Conservation (phyloP, 2,888 invertebrate genomes). For the Pristionchus maxplancki region DNA sequence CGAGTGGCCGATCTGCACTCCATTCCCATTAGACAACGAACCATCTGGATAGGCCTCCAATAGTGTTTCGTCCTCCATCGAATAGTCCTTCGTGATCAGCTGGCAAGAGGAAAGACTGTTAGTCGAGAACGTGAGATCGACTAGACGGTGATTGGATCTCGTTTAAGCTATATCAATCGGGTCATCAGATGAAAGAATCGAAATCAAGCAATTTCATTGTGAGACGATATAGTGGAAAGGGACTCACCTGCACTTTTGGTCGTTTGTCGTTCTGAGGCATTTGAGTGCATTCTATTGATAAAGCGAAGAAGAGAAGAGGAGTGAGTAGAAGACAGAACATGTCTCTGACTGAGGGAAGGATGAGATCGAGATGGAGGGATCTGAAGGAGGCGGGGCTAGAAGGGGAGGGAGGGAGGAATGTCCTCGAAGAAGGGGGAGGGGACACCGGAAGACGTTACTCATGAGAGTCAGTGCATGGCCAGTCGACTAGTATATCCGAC, state of each 20-base stretch:
- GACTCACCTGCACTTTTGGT: constrained; percentile 9
- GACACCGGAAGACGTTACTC: constrained; percentile 37
- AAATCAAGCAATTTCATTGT: not conserved
- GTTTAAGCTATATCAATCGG: not conserved
- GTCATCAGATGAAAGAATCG: not conserved
- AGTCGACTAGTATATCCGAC: not conserved
- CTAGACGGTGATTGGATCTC: not conserved
- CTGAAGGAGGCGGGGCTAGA: not conserved
- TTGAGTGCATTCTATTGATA: not conserved
- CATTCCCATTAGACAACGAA: constrained; percentile 31
- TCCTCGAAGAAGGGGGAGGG: not conserved
- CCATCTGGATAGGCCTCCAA: constrained; percentile 40
- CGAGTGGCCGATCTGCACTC: not conserved
- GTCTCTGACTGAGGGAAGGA: not conserved
- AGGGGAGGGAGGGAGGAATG: not conserved
- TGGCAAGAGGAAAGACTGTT: not conserved
- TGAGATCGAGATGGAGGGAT: constrained; percentile 25
- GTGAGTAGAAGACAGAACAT: not conserved
- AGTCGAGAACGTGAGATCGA: not conserved
- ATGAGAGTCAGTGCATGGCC: not conserved
- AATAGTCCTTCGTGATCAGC: constrained; percentile 34
- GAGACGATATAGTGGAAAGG: not conserved
- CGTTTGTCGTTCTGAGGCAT: constrained; percentile 17
- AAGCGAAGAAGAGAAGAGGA: constrained; percentile 28
- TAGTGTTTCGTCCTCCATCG: not conserved